These are phyloP conservation scores for Agapostemon virescens DNA, from an alignment of 2,888 invertebrate species.

Conservation along the genomic window DNA sequence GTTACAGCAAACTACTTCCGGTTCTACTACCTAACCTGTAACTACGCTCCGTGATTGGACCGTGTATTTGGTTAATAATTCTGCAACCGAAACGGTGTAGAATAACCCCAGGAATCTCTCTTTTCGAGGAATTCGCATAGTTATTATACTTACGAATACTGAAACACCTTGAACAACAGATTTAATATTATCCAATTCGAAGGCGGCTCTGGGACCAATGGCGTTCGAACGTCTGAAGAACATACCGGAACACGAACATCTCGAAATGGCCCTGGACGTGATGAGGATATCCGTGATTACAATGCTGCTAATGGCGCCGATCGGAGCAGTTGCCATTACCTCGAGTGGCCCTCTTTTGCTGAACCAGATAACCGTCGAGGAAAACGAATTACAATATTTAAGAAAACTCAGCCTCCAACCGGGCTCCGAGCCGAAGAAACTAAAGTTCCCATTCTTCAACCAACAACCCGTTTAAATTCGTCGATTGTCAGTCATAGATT, in stretches of 20 bases:
- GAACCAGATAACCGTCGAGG: conserved; percentile 67
- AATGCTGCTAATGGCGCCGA: conserved; percentile 74
- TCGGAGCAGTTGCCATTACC: conserved; percentile 74
- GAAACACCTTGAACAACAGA: too few relatives aligned
- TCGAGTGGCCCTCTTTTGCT: conserved; percentile 72
- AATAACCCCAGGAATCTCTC: too few relatives aligned
- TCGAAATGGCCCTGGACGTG: conserved; percentile 72
- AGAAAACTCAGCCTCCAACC: conserved; percentile 66
- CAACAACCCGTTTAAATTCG: neutral
- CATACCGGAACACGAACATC: conserved; percentile 54
- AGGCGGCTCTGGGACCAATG: conserved; percentile 86
- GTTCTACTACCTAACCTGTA: too few relatives aligned
- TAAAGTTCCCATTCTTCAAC: neutral
- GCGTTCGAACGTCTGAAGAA: conserved; percentile 79
- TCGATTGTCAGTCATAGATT: neutral
- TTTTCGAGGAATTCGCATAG: too few relatives aligned
- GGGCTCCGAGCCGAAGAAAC: neutral
- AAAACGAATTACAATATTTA: conserved; percentile 64
- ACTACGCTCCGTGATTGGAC: too few relatives aligned
- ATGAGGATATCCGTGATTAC: conserved; percentile 73
- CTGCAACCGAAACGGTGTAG: too few relatives aligned
- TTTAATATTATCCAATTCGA: too few relatives aligned
- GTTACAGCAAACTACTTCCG: too few relatives aligned
- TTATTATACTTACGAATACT: too few relatives aligned
- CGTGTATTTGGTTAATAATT: too few relatives aligned